Evolutionary conservation across 1,140 invertebrate species (phyloP), one percentile per base, ranked within the genome.

Genomic region (Dendrolimus punctatus): DNA sequence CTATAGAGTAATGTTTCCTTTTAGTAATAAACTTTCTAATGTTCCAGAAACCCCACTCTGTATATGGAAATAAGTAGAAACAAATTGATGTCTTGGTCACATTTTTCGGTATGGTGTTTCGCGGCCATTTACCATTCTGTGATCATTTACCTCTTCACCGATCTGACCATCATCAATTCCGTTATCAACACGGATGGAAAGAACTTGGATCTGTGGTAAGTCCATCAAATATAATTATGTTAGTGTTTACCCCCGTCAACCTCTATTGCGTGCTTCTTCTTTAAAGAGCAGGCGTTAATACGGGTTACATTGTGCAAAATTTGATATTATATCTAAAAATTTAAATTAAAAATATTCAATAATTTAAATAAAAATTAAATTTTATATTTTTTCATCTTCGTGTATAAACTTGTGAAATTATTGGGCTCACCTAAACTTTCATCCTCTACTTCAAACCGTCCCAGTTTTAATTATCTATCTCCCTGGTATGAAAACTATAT

Each of bases 11-110:
- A 23, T 23, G 1, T 23, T 23, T 3, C 23, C 1, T 23, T 2
- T 3, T 23, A 23, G 23, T 23, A 23, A 23, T 23, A 23, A 39
- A 1, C 4, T n/a, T 40, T 23, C 42, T 38, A n/a, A 37, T 53
- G 4, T 69, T 71, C 36, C 62, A 90, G 89, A 45, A 87, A 91
- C 42, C 93, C 94, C 4, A 75, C 88, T 6, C 71, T 95, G 2
- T 97, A 97, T 76, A 89, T 88, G 64, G 77, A 88, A 7, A 90
- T 93, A 53, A 87, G 75, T 8, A 88, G 87, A 46, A 95, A 96
- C 85, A 87, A 88, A 50, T 87, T 91, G n/a, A 84, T 96, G 62
- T 89, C 90, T 0, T 89, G 86, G 80, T 68, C 58, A 2, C 81
- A 91, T 54, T 95, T 95, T 71, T n/a, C 89, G 0, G 70, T 82